Base-by-base conservation (phyloP, 2,888 invertebrate genomes). In the Limnephilus rhombicus region DNA sequence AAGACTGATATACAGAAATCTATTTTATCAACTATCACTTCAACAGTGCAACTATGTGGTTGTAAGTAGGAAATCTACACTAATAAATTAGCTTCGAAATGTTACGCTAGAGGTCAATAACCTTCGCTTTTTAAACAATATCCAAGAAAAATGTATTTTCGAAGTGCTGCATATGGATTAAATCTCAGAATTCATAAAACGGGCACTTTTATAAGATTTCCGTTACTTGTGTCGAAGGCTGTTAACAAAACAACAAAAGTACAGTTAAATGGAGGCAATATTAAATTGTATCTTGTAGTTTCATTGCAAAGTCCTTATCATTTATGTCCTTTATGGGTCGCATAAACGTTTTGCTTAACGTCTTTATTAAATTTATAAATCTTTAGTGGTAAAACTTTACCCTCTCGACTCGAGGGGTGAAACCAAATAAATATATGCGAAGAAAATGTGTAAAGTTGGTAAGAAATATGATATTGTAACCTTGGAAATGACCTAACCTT, bases 291-390 rank as follows among this genome's bases (percentile, higher is more conserved):
- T 29, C 3, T 29, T 29, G 2, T 0, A 82, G 82, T 24, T 24
- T 82, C 12, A 31, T 82, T 82, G 9, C 15, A 15, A 15, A 15
- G 13, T 82, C 13, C 34, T 31, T 82, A 82, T 82, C 31, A 29
- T 34, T 82, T 29, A 83, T 37, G 31, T 83, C 83, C 37, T 83
- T 83, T 83, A 83, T 83, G 83, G 37, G 83, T 13, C 83, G 83
- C 83, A 24, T 83, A 83, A 83, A 83, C 83, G 83, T 4, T 83
- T 34, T 83, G 34, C 83, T 37, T 83, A 31, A 31, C 29, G 83
- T 34, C 83, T 83, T 83, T 83, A 83, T 83, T 83, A 83, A 83
- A 83, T 83, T 34, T 83, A 31, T 83, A 83, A 83, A 83, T 37
- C 18, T 15, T 82, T 83, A 29, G 83, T 12, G 83, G 31, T 15